phyloP scores from a whole-genome alignment of 2,797 vertebrate genomes.

The Tamandua tetradactyla region DNA sequence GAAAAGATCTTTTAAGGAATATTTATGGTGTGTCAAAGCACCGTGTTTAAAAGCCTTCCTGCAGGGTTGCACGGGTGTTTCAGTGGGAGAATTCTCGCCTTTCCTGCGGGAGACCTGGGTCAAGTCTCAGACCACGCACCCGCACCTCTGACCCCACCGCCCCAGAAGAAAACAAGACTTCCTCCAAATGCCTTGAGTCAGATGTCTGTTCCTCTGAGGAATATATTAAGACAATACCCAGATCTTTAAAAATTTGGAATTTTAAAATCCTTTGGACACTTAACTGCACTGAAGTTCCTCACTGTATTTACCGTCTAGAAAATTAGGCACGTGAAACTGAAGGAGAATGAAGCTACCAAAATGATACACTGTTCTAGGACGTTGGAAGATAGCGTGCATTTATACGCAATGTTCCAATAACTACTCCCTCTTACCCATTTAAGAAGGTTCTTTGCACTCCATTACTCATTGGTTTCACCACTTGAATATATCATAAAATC shows the following conservation, averaged over 20 bases:
- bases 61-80: no score
- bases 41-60: not conserved
- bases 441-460: constrained; percentile 37
- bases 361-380: not conserved
- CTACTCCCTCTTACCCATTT: not conserved
- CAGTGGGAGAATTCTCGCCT: no score
- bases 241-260: not conserved
- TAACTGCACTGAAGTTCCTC: not conserved
- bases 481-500: constrained; percentile 40
- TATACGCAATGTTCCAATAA: not conserved
- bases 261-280: not conserved
- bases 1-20: not conserved
- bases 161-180: no score
- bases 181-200: not conserved
- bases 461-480: constrained; percentile 39
- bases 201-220: not conserved
- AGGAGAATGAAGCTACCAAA: not conserved
- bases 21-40: not conserved
- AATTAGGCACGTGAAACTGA: not conserved
- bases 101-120: no score
- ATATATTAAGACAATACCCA: not conserved
- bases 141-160: no score
- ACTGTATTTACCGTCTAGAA: not conserved
- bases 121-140: no score
- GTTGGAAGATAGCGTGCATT: not conserved